A percentile compares a stretch with the other conserved stretches of the same genome.
Conservation (phyloP, 1,140 invertebrate genomes). For the Ylistrum balloti region DNA sequence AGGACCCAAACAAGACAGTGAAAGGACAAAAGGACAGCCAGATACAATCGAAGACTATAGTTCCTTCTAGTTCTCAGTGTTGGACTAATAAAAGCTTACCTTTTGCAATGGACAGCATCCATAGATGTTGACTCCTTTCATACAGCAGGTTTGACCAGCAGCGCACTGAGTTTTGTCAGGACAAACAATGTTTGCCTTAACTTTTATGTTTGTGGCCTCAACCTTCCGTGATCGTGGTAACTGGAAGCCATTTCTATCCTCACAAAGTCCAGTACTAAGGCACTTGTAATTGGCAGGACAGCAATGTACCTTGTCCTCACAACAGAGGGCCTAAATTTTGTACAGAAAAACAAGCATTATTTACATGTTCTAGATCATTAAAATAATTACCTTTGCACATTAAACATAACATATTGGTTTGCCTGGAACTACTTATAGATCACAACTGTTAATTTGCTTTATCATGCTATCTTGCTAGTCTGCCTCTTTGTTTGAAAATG, state of each 20-base stretch:
- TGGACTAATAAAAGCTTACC: conserved; percentile 47
- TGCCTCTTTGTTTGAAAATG: too few relatives aligned
- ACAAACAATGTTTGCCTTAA: conserved; percentile 24
- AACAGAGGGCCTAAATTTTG: conserved; percentile 64
- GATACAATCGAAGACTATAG: too few relatives aligned
- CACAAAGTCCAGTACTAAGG: not conserved
- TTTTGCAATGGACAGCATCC: conserved; percentile 62
- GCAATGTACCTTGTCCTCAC: conserved; percentile 70
- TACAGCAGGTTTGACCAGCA: conserved; percentile 76
- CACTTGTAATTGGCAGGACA: conserved; percentile 70
- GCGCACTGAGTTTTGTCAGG: conserved; percentile 69
- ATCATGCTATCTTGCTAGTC: too few relatives aligned
- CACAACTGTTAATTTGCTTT: too few relatives aligned
- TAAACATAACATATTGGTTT: too few relatives aligned
- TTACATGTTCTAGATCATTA: too few relatives aligned
- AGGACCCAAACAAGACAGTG: too few relatives aligned
- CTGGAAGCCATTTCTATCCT: not conserved
- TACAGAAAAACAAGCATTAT: too few relatives aligned
- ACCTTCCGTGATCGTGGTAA: not conserved
- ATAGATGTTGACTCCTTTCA: conserved; percentile 20
- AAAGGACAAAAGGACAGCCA: too few relatives aligned
- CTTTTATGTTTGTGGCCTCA: not conserved
- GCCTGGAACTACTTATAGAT: too few relatives aligned
- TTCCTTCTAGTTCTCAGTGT: too few relatives aligned
- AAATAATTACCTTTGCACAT: too few relatives aligned